A percentile compares a stretch with the other conserved stretches of the same genome.
Evolutionary conservation across 2,113 vertebrate species (phyloP).

Genomic region (Stegostoma tigrinum): DNA sequence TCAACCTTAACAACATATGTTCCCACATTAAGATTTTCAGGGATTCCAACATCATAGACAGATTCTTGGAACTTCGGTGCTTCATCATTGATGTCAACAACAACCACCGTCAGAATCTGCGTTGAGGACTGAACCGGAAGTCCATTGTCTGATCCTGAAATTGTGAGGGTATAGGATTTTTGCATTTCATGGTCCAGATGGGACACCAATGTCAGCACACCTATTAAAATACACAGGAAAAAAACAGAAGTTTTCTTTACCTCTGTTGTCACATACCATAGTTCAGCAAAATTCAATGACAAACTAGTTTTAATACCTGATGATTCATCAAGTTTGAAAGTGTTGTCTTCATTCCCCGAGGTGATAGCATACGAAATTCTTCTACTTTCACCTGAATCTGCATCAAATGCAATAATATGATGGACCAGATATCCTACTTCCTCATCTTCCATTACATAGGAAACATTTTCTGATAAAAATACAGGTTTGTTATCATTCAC

Average conservation of each 20-base stretch:
- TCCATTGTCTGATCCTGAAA: conserved; percentile 67
- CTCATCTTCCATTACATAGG: conserved; percentile 62
- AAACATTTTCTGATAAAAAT: conserved; percentile 57
- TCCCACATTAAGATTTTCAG: conserved; percentile 71
- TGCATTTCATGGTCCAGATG: conserved; percentile 69
- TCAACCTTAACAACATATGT: conserved; percentile 63
- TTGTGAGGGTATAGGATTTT: conserved; percentile 56
- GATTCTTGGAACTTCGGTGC: conserved; percentile 60
- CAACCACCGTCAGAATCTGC: conserved; percentile 67
- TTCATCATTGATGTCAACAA: conserved; percentile 79
- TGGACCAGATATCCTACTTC: conserved; percentile 67
- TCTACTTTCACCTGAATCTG: conserved; percentile 70
- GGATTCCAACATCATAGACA: conserved; percentile 61
- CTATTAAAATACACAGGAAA: conserved; percentile 49
- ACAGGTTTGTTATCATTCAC: conserved; percentile 78
- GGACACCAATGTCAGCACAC: conserved; percentile 62
- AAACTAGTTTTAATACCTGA: conserved; percentile 64
- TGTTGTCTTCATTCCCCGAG: conserved; percentile 64
- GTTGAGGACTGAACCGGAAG: conserved; percentile 64
- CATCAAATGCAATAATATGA: conserved; percentile 65
- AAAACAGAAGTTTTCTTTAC: neutral
- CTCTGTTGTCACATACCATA: neutral
- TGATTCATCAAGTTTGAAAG: conserved; percentile 66
- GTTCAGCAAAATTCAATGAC: conserved; percentile 38
- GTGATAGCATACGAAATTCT: conserved; percentile 62